Conservation (phyloP, 2,797 vertebrate species). For the Muraenolepis orangiensis region DNA sequence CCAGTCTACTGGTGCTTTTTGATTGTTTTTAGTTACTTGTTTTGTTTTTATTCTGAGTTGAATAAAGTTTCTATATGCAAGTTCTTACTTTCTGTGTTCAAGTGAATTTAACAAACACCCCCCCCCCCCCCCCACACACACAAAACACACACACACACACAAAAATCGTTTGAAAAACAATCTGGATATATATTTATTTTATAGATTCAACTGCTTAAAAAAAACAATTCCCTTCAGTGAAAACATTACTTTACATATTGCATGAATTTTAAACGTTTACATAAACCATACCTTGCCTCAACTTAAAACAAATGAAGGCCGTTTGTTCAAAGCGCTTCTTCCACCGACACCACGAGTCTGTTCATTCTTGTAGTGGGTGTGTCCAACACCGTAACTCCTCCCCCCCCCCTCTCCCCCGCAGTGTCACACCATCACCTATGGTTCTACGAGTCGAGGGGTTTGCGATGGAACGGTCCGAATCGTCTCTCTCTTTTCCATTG, state of each 20-base stretch:
- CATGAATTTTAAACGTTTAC: not conserved
- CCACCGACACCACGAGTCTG: not conserved
- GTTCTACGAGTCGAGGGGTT: not conserved
- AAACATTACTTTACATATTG: not conserved
- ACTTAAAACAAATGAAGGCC: too few species aligned
- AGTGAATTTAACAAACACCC: not conserved
- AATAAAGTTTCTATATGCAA: constrained; percentile 54
- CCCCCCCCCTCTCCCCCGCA: too few species aligned
- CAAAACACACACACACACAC: too few species aligned
- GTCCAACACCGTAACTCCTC: too few species aligned
- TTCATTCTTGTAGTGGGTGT: not conserved
- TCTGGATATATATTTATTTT: too few species aligned
- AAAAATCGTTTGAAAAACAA: too few species aligned
- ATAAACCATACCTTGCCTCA: not conserved
- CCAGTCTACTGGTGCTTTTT: constrained; percentile 30
- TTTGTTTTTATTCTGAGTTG: constrained; percentile 66
- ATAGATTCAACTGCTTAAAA: not conserved
- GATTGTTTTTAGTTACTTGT: constrained; percentile 40
- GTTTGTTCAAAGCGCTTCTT: not conserved
- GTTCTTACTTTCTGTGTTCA: not conserved
- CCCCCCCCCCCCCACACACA: too few species aligned
- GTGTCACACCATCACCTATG: too few species aligned
- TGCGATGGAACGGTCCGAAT: not conserved
- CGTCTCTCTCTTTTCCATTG: too few species aligned
- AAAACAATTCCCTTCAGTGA: too few species aligned